Evolutionary conservation across 2,113 vertebrate species (phyloP).

Genomic region (Macrotus californicus): DNA sequence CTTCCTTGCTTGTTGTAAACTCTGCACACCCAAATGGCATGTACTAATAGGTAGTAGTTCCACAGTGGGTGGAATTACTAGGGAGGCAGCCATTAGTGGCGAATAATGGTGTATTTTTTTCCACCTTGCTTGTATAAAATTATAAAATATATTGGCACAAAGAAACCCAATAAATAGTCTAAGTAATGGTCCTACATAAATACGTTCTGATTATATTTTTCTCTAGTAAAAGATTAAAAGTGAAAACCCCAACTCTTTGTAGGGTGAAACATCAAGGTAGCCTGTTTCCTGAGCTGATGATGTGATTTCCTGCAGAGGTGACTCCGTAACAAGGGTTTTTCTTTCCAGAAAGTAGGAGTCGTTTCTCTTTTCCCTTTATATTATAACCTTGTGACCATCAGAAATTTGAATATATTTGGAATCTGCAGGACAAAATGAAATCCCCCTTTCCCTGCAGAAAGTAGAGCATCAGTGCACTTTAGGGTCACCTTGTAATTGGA

Average conservation of each 20-base stretch:
- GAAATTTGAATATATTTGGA: neutral
- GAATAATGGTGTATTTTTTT: neutral
- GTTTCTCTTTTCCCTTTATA: neutral
- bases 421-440: neutral
- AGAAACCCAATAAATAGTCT: neutral
- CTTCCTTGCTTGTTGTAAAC: neutral
- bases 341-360: neutral
- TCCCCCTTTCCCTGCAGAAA: neutral
- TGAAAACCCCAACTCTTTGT: neutral
- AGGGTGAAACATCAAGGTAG: too few relatives aligned
- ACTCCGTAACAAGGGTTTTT: neutral
- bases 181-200: neutral
- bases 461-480: neutral
- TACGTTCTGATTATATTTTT: neutral
- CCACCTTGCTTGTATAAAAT: neutral
- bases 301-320: neutral
- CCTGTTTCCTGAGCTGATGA: accelerated
- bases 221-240: neutral
- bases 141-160: neutral
- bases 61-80: neutral
- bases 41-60: neutral
- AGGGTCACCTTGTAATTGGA: neutral
- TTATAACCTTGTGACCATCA: neutral
- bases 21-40: accelerated
- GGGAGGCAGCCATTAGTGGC: neutral